These are phyloP conservation scores for Epizoanthus ramosus DNA, from an alignment of 92 coral and sea anemone genomes.

Conservation along the genomic window DNA sequence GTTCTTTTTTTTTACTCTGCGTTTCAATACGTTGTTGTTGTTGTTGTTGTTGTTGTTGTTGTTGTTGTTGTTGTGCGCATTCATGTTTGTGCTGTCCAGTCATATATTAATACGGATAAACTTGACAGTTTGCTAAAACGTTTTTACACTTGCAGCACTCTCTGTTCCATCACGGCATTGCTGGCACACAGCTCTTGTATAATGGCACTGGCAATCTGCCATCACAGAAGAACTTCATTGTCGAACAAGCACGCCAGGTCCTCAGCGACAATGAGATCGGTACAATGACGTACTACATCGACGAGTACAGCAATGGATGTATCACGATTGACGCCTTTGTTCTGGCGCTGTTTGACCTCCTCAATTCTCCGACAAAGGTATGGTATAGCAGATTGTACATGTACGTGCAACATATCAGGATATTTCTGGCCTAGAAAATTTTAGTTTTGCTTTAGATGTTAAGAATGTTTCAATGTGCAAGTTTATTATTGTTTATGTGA, in stretches of 20 bases:
- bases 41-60: background rate
- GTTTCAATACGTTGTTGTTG: too few relatives aligned
- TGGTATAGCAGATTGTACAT: background rate
- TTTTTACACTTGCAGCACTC: conserved; percentile 55
- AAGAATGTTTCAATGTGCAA: too few relatives aligned
- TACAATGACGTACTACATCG: conserved; percentile 83
- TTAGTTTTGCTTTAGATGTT: too few relatives aligned
- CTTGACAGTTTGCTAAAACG: too few relatives aligned
- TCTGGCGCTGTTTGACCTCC: conserved; percentile 86
- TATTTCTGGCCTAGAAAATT: background rate
- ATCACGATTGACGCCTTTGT: conserved; percentile 75
- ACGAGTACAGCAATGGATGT: conserved; percentile 74
- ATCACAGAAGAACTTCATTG: conserved; percentile 71
- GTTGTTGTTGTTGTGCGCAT: background rate
- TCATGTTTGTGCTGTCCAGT: too few relatives aligned
- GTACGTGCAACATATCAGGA: background rate
- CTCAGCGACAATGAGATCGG: conserved; percentile 82
- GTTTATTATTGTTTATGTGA: too few relatives aligned
- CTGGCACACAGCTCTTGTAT: conserved; percentile 87
- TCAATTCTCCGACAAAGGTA: conserved; percentile 90
- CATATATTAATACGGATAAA: too few relatives aligned
- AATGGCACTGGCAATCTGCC: conserved; percentile 79
- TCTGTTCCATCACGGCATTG: conserved; percentile 82
- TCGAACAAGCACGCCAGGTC: conserved; percentile 84
- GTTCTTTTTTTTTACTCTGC: background rate